These are phyloP conservation scores for Neoitamus cyanurus DNA, from an alignment of 2,888 invertebrate species.

Conservation along the genomic window DNA sequence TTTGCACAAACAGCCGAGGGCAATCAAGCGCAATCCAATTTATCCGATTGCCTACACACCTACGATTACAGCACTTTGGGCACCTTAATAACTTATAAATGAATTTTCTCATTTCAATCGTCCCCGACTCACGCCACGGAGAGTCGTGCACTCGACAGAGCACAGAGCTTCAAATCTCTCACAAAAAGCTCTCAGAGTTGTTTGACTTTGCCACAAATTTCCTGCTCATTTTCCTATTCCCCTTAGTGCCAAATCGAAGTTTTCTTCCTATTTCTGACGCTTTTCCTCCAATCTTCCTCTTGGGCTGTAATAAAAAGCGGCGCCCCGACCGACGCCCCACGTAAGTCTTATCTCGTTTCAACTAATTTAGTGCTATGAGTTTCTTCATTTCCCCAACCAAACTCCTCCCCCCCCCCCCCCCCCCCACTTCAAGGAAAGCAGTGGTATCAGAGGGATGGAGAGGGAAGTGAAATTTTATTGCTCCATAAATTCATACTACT, in stretches of 20 bases:
- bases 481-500: conserved; percentile 47
- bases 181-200: conserved; percentile 28
- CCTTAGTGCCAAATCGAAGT: not conserved
- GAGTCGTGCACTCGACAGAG: not conserved
- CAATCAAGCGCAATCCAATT: conserved; percentile 23
- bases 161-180: conserved; percentile 20
- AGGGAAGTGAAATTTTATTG: conserved; percentile 40
- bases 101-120: conserved; percentile 37
- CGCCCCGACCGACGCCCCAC: not conserved
- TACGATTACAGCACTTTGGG: not conserved
- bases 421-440: not conserved
- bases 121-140: not conserved
- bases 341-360: conserved; percentile 44
- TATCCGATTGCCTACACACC: conserved; percentile 15
- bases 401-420: not conserved
- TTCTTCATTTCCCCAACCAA: conserved; percentile 38
- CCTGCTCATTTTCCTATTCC: conserved; percentile 19
- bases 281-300: not conserved
- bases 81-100: conserved; percentile 40
- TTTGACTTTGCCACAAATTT: conserved; percentile 43
- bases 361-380: conserved; percentile 45
- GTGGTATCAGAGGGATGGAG: not conserved
- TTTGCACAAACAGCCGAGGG: not conserved
- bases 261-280: not conserved
- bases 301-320: conserved; percentile 12